phyloP scores from a whole-genome alignment of 1,140 invertebrate genomes.

The Odontomachus brunneus region DNA sequence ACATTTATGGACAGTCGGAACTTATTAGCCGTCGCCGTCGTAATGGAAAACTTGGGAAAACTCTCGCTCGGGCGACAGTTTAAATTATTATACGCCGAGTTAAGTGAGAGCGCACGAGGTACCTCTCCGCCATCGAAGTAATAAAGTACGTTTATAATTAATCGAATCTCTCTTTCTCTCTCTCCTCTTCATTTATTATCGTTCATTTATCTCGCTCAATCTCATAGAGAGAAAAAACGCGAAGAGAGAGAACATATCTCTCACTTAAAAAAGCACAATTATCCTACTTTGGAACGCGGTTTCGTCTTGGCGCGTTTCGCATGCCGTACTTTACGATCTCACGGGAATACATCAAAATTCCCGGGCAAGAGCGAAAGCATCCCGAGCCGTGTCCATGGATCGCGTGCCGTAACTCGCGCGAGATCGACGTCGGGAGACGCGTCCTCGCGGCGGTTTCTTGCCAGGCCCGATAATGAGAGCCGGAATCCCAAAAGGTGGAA shows the following conservation, averaged over 20 bases:
- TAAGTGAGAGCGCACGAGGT: too few relatives aligned
- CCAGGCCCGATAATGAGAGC: constrained; percentile 54
- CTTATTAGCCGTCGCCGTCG: constrained; percentile 21
- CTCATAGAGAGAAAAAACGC: too few relatives aligned
- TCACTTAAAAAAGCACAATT: too few relatives aligned
- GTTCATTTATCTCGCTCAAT: too few relatives aligned
- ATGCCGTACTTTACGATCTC: neutral
- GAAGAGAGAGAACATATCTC: too few relatives aligned
- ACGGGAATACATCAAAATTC: constrained; percentile 22
- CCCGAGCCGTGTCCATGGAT: constrained; percentile 8
- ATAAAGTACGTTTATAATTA: neutral
- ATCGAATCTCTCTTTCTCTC: too few relatives aligned
- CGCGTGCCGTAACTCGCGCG: constrained; percentile 56
- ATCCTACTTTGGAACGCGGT: too few relatives aligned
- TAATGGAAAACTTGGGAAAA: neutral
- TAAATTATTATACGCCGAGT: neutral
- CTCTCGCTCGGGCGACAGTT: neutral
- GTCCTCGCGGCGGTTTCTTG: constrained; percentile 57
- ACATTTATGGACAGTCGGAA: constrained; percentile 17
- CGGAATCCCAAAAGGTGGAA: constrained; percentile 55
- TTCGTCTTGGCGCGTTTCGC: too few relatives aligned
- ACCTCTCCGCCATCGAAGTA: neutral
- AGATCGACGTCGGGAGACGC: constrained; percentile 50
- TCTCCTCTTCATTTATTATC: too few relatives aligned
- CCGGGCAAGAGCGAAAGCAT: constrained; percentile 23